Conservation (phyloP, 2,888 invertebrate species). For the Labia minor region DNA sequence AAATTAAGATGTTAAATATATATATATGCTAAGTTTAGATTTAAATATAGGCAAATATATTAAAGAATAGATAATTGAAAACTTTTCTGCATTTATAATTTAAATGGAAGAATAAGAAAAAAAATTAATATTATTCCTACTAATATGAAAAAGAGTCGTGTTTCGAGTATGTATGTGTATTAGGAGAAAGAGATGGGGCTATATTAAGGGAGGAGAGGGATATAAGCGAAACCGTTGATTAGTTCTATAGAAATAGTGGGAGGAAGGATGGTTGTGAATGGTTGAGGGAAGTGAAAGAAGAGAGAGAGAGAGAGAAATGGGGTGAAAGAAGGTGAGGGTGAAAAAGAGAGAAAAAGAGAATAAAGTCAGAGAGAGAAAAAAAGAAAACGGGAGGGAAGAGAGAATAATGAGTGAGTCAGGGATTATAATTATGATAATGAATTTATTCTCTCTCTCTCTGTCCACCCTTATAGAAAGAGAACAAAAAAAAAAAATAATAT, state of each 20-base stretch:
- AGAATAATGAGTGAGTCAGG: constrained; percentile 24
- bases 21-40: too few species aligned
- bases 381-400: constrained; percentile 25
- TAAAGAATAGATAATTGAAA: too few species aligned
- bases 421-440: constrained; percentile 28
- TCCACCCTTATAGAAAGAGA: constrained; percentile 8
- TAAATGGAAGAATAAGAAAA: too few species aligned
- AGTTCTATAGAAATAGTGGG: not conserved
- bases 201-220: not conserved
- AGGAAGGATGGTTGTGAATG: not conserved
- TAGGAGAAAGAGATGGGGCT: too few species aligned
- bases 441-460: too few species aligned
- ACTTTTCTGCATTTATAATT: too few species aligned
- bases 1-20: too few species aligned
- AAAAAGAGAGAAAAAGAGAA: constrained; percentile 24
- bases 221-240: constrained; percentile 4
- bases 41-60: too few species aligned
- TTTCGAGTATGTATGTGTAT: too few species aligned
- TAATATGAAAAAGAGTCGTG: too few species aligned
- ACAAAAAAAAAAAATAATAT: too few species aligned
- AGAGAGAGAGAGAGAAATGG: constrained; percentile 17
- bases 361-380: constrained; percentile 22
- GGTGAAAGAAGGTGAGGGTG: constrained; percentile 24
- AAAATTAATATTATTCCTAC: too few species aligned
- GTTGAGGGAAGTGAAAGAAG: not conserved